Percentiles rank a stretch among this genome's conserved stretches.
Conservation (phyloP, 2,113 vertebrate genomes). For the Panurus biarmicus region DNA sequence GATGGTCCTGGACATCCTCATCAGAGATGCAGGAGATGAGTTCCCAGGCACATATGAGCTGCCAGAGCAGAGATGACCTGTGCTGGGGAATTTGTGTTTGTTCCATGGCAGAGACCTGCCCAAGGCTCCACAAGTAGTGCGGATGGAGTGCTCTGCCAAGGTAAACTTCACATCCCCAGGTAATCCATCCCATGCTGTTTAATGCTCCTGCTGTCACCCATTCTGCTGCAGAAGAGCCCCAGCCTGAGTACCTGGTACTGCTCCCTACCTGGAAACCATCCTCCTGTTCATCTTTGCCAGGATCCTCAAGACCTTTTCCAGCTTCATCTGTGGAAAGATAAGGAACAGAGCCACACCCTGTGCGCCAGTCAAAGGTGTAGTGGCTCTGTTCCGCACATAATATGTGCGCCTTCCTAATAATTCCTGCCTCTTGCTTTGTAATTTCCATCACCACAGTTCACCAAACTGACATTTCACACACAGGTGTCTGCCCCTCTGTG, state of each 20-base stretch:
- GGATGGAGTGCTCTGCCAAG: accelerated
- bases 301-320: background rate
- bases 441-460: background rate
- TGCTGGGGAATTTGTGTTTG: background rate
- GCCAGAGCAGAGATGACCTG: background rate
- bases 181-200: background rate
- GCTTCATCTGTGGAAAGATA: background rate
- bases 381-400: background rate
- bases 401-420: background rate
- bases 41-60: accelerated
- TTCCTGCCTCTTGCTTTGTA: background rate
- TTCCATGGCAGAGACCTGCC: background rate
- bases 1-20: background rate
- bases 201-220: background rate
- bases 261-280: background rate
- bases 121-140: background rate
- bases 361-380: accelerated
- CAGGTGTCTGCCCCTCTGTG: background rate
- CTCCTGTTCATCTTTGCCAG: background rate
- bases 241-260: background rate
- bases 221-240: background rate
- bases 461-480: background rate
- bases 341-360: background rate
- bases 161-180: background rate
- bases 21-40: background rate